Evolutionary conservation across 2,113 vertebrate genomes (phyloP).

Genomic region (Myiozetetes cayanensis): DNA sequence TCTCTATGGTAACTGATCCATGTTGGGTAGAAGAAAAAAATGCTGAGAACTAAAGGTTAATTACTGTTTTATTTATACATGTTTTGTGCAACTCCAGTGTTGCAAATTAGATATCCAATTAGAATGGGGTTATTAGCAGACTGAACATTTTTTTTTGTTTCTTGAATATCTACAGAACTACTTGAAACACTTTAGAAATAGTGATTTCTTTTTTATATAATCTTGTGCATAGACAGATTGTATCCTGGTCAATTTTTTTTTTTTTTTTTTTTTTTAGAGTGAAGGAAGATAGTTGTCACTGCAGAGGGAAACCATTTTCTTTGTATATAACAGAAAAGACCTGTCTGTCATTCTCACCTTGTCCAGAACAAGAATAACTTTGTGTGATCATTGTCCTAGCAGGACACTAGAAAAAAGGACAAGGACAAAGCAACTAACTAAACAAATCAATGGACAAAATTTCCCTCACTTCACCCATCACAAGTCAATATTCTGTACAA

Average conservation of each 20-base stretch:
- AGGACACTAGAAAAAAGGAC: background rate
- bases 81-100: conserved; percentile 50
- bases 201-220: background rate
- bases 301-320: background rate
- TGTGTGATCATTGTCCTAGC: background rate
- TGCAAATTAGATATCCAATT: conserved; percentile 62
- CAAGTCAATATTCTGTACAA: background rate
- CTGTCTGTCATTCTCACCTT: background rate
- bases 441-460: background rate
- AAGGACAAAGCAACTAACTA: background rate
- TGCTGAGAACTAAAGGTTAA: conserved; percentile 71
- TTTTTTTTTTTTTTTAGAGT: background rate
- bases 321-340: background rate
- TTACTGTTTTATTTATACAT: conserved; percentile 66
- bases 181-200: conserved; percentile 22
- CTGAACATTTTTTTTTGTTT: conserved; percentile 55
- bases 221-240: background rate
- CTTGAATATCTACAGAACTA: conserved; percentile 37
- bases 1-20: conserved; percentile 74
- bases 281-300: background rate
- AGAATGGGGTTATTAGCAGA: conserved; percentile 62
- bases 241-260: background rate
- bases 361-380: background rate
- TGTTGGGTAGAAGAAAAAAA: conserved; percentile 48
- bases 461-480: background rate